Base-by-base conservation (phyloP, 1,140 invertebrate species). In the Ephestia elutella region DNA sequence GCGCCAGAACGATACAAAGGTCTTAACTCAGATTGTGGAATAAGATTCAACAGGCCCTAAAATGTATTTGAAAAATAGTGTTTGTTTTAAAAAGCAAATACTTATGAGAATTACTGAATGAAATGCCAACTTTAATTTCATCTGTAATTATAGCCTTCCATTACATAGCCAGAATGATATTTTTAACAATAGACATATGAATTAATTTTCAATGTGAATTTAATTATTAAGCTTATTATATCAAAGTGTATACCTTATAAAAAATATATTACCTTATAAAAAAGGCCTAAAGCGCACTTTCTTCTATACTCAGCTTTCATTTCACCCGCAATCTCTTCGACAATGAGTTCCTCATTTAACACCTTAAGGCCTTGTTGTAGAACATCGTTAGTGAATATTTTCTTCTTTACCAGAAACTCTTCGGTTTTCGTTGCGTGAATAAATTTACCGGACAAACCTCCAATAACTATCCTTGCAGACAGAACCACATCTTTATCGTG, bases 401-500 rank as follows among this genome's bases (percentile, higher is more conserved):
- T 76, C 65, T 91, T 90, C 0, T 90, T 91, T 0, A 72, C 30
- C 0, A 95, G 68, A 70, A 82, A 93, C 30, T 82, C 65, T 82
- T 95, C 94, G 0, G 93, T 94, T 19, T 90, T 86, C 1, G 59
- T 71, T 0, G 94, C 93, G 69, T 94, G 93, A 15, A 93, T 91
- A 69, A 95, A 95, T 13, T 90, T 63, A 2, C 89, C 89, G 57
- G 89, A 90, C 19, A 95, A 92, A 19, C 92, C 93, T n/a, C 94
- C 92, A 67, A 89, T 91, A 9, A 92, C 86, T 48, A 87, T 80
- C 13, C 89, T 90, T 5, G 92, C 92, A 30, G 89, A 90, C 21
- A 86, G 66, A 0, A 90, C 68, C 9, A 53, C 53, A 0, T 65
- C 71, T 25, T 68, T 55, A 0, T 78, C 65, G 2, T 66, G 21